Conservation (phyloP, 2,797 vertebrate species). For the Phalanger gymnotis region DNA sequence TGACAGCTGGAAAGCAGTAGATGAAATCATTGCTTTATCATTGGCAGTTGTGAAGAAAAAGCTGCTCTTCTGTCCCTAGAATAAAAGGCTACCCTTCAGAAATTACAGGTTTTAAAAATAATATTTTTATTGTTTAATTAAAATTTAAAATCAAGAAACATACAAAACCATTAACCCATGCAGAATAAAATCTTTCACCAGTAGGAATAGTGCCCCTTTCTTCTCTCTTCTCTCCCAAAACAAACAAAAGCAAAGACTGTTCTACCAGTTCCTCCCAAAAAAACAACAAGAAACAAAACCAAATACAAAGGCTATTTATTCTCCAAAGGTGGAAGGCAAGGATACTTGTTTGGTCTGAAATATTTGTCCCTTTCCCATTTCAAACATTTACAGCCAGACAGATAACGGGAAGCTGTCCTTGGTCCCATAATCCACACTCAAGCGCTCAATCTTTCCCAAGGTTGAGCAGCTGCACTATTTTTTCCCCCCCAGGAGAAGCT, state of each 20-base stretch:
- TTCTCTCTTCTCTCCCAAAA: no score
- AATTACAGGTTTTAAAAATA: no score
- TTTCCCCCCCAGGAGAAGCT: neutral
- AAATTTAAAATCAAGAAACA: no score
- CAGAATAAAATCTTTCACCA: no score
- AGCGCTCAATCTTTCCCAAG: neutral
- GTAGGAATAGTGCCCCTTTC: no score
- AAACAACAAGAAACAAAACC: slow-evolving; percentile 21
- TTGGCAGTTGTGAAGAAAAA: neutral
- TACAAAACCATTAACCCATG: no score
- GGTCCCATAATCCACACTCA: neutral
- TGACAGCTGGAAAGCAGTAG: neutral
- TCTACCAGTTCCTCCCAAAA: neutral
- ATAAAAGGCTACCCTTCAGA: no score
- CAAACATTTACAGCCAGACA: neutral
- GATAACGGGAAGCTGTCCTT: neutral
- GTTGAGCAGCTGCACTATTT: neutral
- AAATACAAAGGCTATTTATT: neutral
- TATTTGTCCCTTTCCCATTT: neutral
- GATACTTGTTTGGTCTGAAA: neutral
- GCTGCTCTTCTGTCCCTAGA: neutral
- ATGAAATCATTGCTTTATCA: neutral
- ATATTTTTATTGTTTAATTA: no score
- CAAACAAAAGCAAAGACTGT: no score
- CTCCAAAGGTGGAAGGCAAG: neutral